Evolutionary conservation across 2,113 vertebrate genomes (phyloP).

Genomic region (Pao palembangensis): DNA sequence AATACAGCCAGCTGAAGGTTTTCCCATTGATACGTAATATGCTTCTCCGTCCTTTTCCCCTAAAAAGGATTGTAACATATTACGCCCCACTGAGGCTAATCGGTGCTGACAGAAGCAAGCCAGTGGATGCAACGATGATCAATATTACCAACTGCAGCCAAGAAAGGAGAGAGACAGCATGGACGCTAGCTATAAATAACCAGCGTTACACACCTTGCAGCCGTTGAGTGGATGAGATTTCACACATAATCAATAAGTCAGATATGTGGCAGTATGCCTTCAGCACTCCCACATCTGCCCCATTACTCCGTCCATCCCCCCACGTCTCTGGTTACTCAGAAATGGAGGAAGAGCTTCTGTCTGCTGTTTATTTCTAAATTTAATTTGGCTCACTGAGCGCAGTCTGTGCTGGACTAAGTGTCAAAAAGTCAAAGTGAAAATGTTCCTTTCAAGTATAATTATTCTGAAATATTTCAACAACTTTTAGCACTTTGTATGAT

Average conservation of each 20-base stretch:
- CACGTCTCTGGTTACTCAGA: conserved; percentile 11
- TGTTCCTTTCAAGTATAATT: not conserved
- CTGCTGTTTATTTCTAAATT: conserved; percentile 4
- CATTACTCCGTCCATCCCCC: not conserved
- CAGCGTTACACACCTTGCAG: conserved; percentile 42
- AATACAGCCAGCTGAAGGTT: not conserved
- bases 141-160: conserved; percentile 29
- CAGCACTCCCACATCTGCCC: conserved; percentile 12
- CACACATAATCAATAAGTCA: conserved; percentile 67
- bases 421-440: not conserved
- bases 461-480: not conserved
- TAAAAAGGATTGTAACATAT: not conserved
- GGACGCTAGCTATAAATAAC: conserved; percentile 51
- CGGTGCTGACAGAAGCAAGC: conserved; percentile 15
- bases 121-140: conserved; percentile 30
- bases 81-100: conserved; percentile 6
- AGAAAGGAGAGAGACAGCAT: conserved; percentile 10
- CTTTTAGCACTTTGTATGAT: not conserved
- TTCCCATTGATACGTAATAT: conserved; percentile 25
- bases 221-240: conserved; percentile 56
- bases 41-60: conserved; percentile 3
- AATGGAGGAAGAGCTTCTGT: conserved; percentile 6
- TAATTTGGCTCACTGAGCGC: not conserved
- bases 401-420: not conserved
- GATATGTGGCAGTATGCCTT: conserved; percentile 36